Evolutionary conservation across 2,797 vertebrate genomes (phyloP).

Genomic region (Lophius americanus): DNA sequence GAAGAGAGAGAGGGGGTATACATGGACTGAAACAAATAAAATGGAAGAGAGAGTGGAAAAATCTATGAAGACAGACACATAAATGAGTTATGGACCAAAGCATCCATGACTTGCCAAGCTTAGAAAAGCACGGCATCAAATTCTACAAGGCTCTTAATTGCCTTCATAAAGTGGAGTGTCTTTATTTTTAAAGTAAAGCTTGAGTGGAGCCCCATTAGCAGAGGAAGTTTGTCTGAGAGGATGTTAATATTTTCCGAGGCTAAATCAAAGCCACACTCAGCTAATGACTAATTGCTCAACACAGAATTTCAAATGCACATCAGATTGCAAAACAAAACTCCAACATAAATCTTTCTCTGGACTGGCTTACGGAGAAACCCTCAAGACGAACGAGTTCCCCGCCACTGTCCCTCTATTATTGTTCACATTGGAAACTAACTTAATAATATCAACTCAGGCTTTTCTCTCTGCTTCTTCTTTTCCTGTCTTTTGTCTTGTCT

Average conservation of each 20-base stretch:
- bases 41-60: conserved; percentile 35
- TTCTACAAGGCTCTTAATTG: conserved; percentile 46
- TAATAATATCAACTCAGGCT: not conserved
- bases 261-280: conserved; percentile 43
- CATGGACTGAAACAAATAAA: conserved; percentile 33
- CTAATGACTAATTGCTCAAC: conserved; percentile 43
- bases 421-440: conserved; percentile 11
- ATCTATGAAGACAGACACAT: conserved; percentile 47
- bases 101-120: conserved; percentile 40
- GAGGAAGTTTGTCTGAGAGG: conserved; percentile 33
- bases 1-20: conserved; percentile 9
- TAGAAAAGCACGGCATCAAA: conserved; percentile 26
- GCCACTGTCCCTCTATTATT: conserved; percentile 1
- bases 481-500: not conserved
- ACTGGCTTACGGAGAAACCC: not conserved
- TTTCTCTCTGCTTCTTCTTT: not conserved
- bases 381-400: conserved; percentile 3
- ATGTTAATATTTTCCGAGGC: conserved; percentile 41
- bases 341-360: not conserved
- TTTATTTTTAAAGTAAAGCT: conserved; percentile 26
- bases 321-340: conserved; percentile 27
- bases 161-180: conserved; percentile 36
- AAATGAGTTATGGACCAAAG: conserved; percentile 57
- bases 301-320: conserved; percentile 19
- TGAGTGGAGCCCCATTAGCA: conserved; percentile 9